These are phyloP conservation scores for Psephotus haematonotus DNA, from an alignment of 2,113 vertebrate species.

Conservation along the genomic window DNA sequence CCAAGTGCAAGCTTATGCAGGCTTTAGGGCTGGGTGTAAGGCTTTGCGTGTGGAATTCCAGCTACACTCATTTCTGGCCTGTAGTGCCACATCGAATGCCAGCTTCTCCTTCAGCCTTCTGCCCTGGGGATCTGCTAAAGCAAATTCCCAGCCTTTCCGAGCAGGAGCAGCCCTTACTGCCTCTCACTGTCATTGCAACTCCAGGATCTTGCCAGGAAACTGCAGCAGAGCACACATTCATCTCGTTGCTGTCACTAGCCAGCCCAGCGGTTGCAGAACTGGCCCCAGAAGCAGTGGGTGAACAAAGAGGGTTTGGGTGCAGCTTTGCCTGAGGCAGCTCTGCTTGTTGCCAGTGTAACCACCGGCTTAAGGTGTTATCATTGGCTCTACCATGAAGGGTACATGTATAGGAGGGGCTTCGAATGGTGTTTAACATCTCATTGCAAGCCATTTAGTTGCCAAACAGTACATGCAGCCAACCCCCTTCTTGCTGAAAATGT, in stretches of 20 bases:
- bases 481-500: background rate
- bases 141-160: background rate
- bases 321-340: background rate
- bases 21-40: background rate
- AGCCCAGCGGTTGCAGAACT: fast-evolving
- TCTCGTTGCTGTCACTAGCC: background rate
- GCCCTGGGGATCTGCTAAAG: background rate
- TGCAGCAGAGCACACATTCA: fast-evolving
- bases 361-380: fast-evolving
- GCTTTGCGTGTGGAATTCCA: background rate
- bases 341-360: background rate
- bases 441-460: background rate
- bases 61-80: background rate
- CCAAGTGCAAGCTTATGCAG: fast-evolving
- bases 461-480: background rate
- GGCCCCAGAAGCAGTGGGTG: background rate
- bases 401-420: fast-evolving
- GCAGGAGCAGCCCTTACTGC: background rate
- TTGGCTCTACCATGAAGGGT: fast-evolving
- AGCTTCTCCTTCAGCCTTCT: background rate
- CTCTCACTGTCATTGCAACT: fast-evolving
- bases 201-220: background rate
- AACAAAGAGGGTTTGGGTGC: background rate
- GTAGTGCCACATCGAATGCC: background rate
- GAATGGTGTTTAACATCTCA: background rate